phyloP scores from a whole-genome alignment of 2,113 vertebrate species.

The Oncorhynchus keta region DNA sequence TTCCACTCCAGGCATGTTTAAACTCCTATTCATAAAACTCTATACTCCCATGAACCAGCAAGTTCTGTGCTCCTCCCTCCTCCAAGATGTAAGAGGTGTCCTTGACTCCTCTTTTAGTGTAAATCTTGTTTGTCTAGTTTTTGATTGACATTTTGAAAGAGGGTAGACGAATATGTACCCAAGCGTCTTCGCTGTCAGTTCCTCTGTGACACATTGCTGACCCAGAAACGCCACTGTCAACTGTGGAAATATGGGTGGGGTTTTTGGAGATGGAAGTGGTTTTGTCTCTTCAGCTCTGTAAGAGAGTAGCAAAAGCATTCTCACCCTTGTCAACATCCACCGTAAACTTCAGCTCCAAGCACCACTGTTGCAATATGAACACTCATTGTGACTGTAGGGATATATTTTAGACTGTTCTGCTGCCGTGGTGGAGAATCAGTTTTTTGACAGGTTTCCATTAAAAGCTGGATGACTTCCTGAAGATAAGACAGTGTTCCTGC shows the following conservation, averaged over 20 bases:
- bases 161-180: slow-evolving; percentile 42
- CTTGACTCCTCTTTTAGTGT: slow-evolving; percentile 34
- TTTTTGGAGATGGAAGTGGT: slow-evolving; percentile 20
- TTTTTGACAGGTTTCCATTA: slow-evolving; percentile 52
- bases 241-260: slow-evolving; percentile 49
- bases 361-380: neutral
- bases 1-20: too few relatives aligned
- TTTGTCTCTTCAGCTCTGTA: slow-evolving; percentile 32
- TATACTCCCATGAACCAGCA: neutral
- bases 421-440: slow-evolving; percentile 16
- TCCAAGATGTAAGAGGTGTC: slow-evolving; percentile 29
- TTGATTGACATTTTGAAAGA: slow-evolving; percentile 27
- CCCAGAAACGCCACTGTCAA: slow-evolving; percentile 58
- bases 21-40: too few relatives aligned
- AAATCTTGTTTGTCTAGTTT: slow-evolving; percentile 58
- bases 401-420: neutral
- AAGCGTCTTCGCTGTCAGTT: slow-evolving; percentile 29
- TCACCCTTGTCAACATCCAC: too few relatives aligned
- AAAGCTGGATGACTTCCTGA: slow-evolving; percentile 57
- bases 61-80: slow-evolving; percentile 9
- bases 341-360: too few relatives aligned
- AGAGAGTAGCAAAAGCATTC: too few relatives aligned
- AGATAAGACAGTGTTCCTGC: slow-evolving; percentile 61
- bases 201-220: slow-evolving; percentile 26
- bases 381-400: neutral